Percentiles rank a stretch among this genome's conserved stretches.
Evolutionary conservation across 2,113 vertebrate genomes (phyloP).

Genomic region (Bombycilla garrulus): DNA sequence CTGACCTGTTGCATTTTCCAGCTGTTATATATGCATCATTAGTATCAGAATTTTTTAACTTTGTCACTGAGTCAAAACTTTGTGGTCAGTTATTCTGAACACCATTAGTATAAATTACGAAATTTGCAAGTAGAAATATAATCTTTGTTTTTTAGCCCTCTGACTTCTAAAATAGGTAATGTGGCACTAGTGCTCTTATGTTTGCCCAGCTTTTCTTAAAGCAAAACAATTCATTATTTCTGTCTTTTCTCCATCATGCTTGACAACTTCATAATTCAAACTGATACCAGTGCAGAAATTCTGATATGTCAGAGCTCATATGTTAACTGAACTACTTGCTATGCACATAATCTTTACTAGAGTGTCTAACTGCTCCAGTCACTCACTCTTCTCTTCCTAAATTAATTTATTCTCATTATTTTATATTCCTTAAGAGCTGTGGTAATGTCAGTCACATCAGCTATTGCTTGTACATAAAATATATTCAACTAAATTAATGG

Average conservation of each 20-base stretch:
- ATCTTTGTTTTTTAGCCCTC: not conserved
- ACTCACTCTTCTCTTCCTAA: not conserved
- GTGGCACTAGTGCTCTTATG: not conserved
- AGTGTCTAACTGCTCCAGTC: not conserved
- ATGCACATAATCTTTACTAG: not conserved
- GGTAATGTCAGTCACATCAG: not conserved
- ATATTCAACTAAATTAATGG: constrained; percentile 1
- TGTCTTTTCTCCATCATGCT: not conserved
- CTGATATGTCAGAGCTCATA: not conserved
- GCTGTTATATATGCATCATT: not conserved
- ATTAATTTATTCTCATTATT: not conserved
- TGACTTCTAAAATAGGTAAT: not conserved
- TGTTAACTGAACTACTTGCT: not conserved
- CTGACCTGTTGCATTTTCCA: not conserved
- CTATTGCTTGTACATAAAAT: not conserved
- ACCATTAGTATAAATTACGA: not conserved
- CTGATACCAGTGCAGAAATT: not conserved
- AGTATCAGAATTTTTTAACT: not conserved
- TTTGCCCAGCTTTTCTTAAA: not conserved
- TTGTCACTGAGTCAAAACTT: not conserved
- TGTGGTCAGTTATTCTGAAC: not conserved
- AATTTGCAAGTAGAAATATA: not conserved
- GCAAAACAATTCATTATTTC: not conserved
- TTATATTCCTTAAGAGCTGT: not conserved
- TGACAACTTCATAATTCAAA: not conserved